Evolutionary conservation across 2,888 invertebrate species (phyloP), one percentile per base, ranked within the genome.

Genomic region (Sabellastarte sp.): DNA sequence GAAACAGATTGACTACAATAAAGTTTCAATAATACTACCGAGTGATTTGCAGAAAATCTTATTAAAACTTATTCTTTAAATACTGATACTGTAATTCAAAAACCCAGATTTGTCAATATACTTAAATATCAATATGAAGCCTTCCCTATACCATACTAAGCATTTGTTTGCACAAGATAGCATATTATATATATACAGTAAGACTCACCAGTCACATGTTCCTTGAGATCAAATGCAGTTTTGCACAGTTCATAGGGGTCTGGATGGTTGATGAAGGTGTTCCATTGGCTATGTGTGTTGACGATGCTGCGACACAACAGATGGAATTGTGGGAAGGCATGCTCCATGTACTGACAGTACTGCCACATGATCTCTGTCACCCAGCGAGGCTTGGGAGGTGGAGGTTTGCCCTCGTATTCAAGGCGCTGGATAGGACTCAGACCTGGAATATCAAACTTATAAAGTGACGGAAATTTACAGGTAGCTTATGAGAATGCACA

Each of bases 261-360:
- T 4, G 74, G 71, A 59, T 67, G 59, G 1, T 63, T 58, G 32
- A 66, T 64, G 68, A 82, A 79, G 29, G 58, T 29, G 28, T 75
- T 65, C 82, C 82, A 82, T 68, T 82, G 82, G 50, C 63, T 56
- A 2, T 66, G 65, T 63, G 74, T 70, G 55, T 74, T 75, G 56
- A 75, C 68, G 31, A 82, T 68, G 61, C 79, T 79, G 3, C 74
- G 72, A 63, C 80, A 78, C 30, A 82, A 73, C 5, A 72, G 67
- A 24, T 64, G 63, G 63, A 78, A 80, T 5, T 26, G 10, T 4
- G 72, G 68, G 29, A 81, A 63, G 1, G 71, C 74, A n/a, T 74
- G 74, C 61, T 81, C 80, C 58, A 81, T 68, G 62, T 77, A 74
- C 68, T 79, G 80, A 61, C 80, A 81, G 63, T 79, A 79, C 29